Conservation (phyloP, 2,888 invertebrate genomes). For the Hoplodrina blanda region DNA sequence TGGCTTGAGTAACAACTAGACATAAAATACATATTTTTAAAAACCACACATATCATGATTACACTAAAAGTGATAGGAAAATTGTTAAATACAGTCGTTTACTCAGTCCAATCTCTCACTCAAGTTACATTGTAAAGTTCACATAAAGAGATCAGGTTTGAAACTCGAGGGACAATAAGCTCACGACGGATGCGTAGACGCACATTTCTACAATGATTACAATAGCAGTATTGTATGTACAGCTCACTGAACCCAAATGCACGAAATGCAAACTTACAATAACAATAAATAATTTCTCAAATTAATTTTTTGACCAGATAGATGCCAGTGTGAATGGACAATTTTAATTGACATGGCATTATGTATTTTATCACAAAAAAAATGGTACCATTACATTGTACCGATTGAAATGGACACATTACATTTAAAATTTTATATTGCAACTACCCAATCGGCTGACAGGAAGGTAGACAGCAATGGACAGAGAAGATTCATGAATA, state of each 20-base stretch:
- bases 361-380: conserved; percentile 82
- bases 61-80: conserved; percentile 57
- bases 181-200: conserved; percentile 68
- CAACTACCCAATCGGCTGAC: conserved; percentile 84
- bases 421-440: conserved; percentile 80
- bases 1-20: conserved; percentile 70
- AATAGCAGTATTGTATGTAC: conserved; percentile 74
- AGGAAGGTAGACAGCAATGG: conserved; percentile 77
- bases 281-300: conserved; percentile 85
- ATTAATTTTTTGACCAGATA: conserved; percentile 84
- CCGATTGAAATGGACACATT: conserved; percentile 77
- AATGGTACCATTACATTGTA: conserved; percentile 81
- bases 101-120: conserved; percentile 80
- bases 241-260: conserved; percentile 82
- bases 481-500: conserved; percentile 65
- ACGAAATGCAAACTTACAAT: conserved; percentile 85
- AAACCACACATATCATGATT: conserved; percentile 64
- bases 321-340: conserved; percentile 87
- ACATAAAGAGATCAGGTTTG: conserved; percentile 87
- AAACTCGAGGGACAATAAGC: conserved; percentile 82
- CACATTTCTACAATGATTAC: conserved; percentile 55
- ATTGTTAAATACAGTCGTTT: conserved; percentile 44
- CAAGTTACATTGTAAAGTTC: conserved; percentile 83
- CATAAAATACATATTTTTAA: conserved; percentile 56
- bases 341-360: conserved; percentile 89